These are phyloP conservation scores for Tortricodes alternella DNA, from an alignment of 2,888 invertebrate species.

Conservation along the genomic window DNA sequence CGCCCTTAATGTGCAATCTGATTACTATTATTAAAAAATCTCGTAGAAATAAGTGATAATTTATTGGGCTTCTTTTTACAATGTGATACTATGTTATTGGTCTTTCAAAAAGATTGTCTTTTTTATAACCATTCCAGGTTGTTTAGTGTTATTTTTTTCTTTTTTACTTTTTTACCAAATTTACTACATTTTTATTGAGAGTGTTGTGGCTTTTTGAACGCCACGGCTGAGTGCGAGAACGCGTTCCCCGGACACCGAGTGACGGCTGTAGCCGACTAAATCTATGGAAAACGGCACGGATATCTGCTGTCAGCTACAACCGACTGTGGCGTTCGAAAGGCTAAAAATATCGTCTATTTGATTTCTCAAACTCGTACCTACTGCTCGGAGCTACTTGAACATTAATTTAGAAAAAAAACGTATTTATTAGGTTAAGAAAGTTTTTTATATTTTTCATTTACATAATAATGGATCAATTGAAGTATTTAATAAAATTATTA, in stretches of 20 bases:
- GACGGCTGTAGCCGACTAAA: too few relatives aligned
- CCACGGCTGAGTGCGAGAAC: too few relatives aligned
- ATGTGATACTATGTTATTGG: conserved; percentile 60
- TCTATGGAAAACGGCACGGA: too few relatives aligned
- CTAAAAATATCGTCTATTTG: too few relatives aligned
- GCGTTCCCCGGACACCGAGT: too few relatives aligned
- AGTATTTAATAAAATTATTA: conserved; percentile 28
- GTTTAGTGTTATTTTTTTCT: conserved; percentile 53
- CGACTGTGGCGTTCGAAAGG: too few relatives aligned
- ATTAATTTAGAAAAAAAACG: background rate
- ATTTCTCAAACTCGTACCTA: too few relatives aligned
- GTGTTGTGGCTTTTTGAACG: too few relatives aligned
- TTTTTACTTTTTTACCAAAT: conserved; percentile 6
- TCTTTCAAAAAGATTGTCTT: conserved; percentile 58
- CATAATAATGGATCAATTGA: conserved; percentile 22
- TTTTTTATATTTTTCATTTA: conserved; percentile 48
- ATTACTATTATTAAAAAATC: conserved; percentile 9
- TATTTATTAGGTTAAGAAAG: conserved; percentile 2
- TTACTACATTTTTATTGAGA: background rate
- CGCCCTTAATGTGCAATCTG: conserved; percentile 12
- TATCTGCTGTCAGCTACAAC: too few relatives aligned
- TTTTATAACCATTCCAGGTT: conserved; percentile 66
- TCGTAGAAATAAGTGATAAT: conserved; percentile 14
- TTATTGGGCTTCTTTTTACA: conserved; percentile 33
- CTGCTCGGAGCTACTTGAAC: too few relatives aligned